Evolutionary conservation across 30 jellyfish, hydroid and myxozoan genomes (phyloP).

Genomic region (Aurelia sp.): DNA sequence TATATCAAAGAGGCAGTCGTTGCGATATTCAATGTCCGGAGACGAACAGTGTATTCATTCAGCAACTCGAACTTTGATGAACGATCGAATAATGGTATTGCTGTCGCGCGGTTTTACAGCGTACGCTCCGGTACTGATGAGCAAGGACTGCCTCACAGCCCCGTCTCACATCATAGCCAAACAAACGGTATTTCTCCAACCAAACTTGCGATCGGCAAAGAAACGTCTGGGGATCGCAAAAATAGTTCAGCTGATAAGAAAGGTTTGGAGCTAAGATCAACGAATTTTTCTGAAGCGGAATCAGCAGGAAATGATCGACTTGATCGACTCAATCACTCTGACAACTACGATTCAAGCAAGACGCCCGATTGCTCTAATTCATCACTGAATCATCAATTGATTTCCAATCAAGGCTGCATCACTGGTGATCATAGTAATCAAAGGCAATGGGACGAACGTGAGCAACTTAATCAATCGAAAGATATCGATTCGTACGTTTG

Average conservation of each 20-base stretch:
- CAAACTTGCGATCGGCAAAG: neutral
- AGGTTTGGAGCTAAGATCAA: neutral
- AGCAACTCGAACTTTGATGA: conserved; percentile 17
- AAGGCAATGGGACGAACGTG: too few relatives aligned
- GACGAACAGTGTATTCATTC: conserved; percentile 3
- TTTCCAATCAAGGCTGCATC: too few relatives aligned
- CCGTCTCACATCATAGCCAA: neutral
- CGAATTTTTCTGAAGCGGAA: neutral
- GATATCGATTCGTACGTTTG: too few relatives aligned
- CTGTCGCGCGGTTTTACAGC: too few relatives aligned
- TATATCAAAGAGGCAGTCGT: conserved; percentile 21
- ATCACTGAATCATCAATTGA: too few relatives aligned
- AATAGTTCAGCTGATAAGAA: neutral
- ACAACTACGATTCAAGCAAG: too few relatives aligned
- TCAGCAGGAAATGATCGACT: too few relatives aligned
- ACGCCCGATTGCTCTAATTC: too few relatives aligned
- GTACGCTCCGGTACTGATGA: neutral
- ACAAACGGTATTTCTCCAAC: neutral
- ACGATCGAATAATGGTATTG: too few relatives aligned
- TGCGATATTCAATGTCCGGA: conserved; percentile 1
- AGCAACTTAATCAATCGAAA: too few relatives aligned
- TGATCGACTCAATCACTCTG: too few relatives aligned
- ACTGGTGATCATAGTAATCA: too few relatives aligned
- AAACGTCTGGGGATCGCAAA: neutral
- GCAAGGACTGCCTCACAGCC: neutral